Base-by-base conservation (phyloP, 2,797 vertebrate genomes). In the Enteromius thamalakanensis region DNA sequence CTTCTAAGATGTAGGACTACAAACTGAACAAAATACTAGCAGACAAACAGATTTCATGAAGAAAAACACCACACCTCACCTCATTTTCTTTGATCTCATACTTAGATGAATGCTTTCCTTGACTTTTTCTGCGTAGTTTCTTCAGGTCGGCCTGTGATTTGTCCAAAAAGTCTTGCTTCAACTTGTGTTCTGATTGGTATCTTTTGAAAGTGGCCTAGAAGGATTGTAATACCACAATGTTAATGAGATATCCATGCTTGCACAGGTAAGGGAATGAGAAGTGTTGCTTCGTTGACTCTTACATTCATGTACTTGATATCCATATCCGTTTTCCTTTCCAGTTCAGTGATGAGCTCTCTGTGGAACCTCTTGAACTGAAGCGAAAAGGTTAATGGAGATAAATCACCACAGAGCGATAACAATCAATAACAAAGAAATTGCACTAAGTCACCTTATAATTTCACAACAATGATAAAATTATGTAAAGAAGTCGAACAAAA, bases 231-330 rank as follows among this genome's bases (percentile, higher is more conserved):
- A 85, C 15, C 67, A 92, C n/a, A 91, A 90, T 7, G 8, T 42
- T 2, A 51, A 76, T 32, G 4, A 72, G 26, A 42, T 47, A 4
- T 37, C 12, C 49, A 10, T 14, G 21, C 11, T 32, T 12, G 34
- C 5, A 60, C 64, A 19, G 11, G 19, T 23, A 9, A 23, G 4
- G 7, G 23, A 26, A n/a, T 29, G 34, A 51, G 12, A 49, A 74
- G 9, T 49, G 37, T 17, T 32, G 29, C 62, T 64, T 64, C 5
- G 15, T 8, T 49, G 58, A 47, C 11, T 3, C 97, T 97, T 90
- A 99, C 98, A 21, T 93, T 98, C 97, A 99, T 99, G 40, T 99
- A 99, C 88, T 99, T 99, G 34, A 98, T 95, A 84, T 99, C 98
- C 91, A 98, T 95, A 29, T 99, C 98, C 0, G 96, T 99, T 93